These are phyloP conservation scores for Tupaia tana DNA, from an alignment of 2,113 vertebrate genomes.

Conservation along the genomic window DNA sequence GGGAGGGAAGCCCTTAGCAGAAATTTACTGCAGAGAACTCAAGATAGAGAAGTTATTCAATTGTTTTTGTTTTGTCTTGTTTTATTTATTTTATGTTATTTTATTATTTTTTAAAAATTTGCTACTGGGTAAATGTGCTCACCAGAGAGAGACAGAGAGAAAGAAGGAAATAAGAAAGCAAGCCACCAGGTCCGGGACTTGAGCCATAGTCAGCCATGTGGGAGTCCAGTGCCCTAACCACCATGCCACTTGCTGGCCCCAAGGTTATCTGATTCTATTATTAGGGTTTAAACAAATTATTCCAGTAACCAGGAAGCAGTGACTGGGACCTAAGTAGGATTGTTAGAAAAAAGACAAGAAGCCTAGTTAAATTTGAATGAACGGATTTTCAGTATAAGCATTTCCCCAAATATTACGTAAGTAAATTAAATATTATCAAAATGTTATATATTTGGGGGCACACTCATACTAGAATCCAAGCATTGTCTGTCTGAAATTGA, in stretches of 20 bases:
- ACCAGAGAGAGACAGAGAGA: too few relatives aligned
- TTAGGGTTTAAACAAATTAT: conserved; percentile 11
- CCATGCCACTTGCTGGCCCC: too few relatives aligned
- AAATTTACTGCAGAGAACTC: neutral
- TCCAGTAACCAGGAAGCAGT: conserved; percentile 8
- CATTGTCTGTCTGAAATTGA: conserved; percentile 12
- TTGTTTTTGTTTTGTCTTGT: too few relatives aligned
- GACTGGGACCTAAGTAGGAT: neutral
- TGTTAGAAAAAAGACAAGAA: conserved; percentile 13
- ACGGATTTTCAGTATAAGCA: neutral
- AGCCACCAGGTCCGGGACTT: too few relatives aligned
- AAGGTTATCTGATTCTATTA: neutral
- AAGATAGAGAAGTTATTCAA: neutral
- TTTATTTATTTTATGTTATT: too few relatives aligned
- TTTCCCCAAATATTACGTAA: conserved; percentile 43
- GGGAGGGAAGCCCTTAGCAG: neutral
- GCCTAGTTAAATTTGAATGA: conserved; percentile 39
- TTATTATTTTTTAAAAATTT: too few relatives aligned
- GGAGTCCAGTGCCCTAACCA: too few relatives aligned
- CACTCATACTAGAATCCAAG: neutral
- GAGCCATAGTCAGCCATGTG: too few relatives aligned
- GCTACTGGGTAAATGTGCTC: too few relatives aligned
- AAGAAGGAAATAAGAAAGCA: too few relatives aligned
- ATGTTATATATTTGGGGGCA: neutral
- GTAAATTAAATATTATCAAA: conserved; percentile 45